A percentile compares a stretch with the other conserved stretches of the same genome.
Conservation (phyloP, 2,797 vertebrate species). For the Syngnathus rostellatus region DNA sequence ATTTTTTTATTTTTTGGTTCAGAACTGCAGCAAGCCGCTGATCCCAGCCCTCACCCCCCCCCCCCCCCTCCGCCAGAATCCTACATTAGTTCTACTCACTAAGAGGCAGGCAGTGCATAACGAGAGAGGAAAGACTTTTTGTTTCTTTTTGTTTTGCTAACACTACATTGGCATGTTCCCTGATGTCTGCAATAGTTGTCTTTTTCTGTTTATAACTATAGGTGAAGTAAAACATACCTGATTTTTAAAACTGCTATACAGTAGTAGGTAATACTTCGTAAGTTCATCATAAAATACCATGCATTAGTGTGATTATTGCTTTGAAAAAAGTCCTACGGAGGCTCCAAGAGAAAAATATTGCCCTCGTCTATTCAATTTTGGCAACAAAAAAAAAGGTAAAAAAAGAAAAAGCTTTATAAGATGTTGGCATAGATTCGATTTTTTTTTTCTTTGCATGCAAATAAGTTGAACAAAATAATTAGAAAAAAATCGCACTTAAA, state of each 20-base stretch:
- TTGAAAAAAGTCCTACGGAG: constrained; percentile 81
- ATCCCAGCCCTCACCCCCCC: constrained; percentile 69
- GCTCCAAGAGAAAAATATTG: constrained; percentile 82
- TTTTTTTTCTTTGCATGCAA: constrained; percentile 66
- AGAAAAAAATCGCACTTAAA: constrained; percentile 50
- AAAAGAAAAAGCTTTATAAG: constrained; percentile 64
- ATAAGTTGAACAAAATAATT: constrained; percentile 35
- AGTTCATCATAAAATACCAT: constrained; percentile 83
- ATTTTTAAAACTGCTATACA: constrained; percentile 79
- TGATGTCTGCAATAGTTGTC: constrained; percentile 77
- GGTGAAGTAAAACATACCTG: constrained; percentile 84
- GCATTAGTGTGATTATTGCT: constrained; percentile 94
- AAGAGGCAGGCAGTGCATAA: constrained; percentile 86
- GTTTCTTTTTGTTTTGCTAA: constrained; percentile 71
- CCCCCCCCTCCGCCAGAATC: constrained; percentile 60
- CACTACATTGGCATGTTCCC: constrained; percentile 85
- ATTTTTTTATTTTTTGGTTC: neutral
- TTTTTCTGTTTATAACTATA: constrained; percentile 75
- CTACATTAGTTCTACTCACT: constrained; percentile 76
- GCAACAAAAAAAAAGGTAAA: constrained; percentile 47
- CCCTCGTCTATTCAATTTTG: constrained; percentile 78
- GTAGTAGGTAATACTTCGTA: constrained; percentile 80
- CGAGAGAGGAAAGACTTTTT: constrained; percentile 74
- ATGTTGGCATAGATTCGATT: constrained; percentile 82
- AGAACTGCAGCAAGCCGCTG: constrained; percentile 48